A percentile compares a stretch with the other conserved stretches of the same genome.
Conservation (phyloP, 2,113 vertebrate genomes). For the Poeciliopsis turrubarensis region DNA sequence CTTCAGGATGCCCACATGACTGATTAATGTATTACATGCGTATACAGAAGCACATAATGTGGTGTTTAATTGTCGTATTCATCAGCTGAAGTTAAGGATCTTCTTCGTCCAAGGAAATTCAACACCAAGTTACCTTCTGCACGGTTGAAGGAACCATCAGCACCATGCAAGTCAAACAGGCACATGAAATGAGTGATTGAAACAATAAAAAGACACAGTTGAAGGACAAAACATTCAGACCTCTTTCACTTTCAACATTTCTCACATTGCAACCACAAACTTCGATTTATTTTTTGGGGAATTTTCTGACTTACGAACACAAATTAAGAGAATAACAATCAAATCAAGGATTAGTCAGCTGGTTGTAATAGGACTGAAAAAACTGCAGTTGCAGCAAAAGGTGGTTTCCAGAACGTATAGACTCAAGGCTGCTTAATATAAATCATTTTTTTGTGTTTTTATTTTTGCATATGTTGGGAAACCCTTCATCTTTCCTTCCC, state of each 20-base stretch:
- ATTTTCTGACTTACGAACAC: neutral
- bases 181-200: conserved; percentile 92
- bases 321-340: too few relatives aligned
- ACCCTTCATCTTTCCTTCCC: neutral
- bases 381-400: neutral
- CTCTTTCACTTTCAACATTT: neutral
- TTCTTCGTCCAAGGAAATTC: conserved; percentile 25
- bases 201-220: conserved; percentile 89
- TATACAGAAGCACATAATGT: conserved; percentile 39
- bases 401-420: neutral
- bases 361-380: neutral
- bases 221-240: conserved; percentile 76
- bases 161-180: conserved; percentile 94
- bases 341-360: too few relatives aligned
- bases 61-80: conserved; percentile 36
- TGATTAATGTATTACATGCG: conserved; percentile 58
- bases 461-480: neutral
- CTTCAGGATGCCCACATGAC: conserved; percentile 47
- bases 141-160: conserved; percentile 89
- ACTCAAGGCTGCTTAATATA: neutral
- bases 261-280: neutral
- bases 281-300: neutral
- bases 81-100: conserved; percentile 29
- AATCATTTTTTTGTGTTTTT: neutral
- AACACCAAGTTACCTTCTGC: conserved; percentile 89